Evolutionary conservation across 1,140 invertebrate genomes (phyloP), one percentile per base, ranked within the genome.

Genomic region (Leptoteleia sp.): DNA sequence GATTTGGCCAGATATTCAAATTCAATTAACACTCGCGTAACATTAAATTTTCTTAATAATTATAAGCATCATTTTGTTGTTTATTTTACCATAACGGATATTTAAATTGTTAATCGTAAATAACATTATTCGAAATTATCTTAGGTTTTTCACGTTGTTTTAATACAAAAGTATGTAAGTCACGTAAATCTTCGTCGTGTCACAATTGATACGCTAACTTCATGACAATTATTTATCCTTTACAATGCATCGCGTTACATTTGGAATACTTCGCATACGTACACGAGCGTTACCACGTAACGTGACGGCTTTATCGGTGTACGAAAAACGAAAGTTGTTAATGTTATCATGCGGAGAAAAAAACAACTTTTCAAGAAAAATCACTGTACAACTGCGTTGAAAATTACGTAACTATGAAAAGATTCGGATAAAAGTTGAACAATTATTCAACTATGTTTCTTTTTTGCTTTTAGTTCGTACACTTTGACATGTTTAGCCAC

Each of bases 271-370:
- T 22, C 19, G 5, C 2, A 22, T 22, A 22, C 5, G 15, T 43
- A 57, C 6, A 3, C 16, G 29, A 45, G 38, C 16, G 17, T 22
- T n/a, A n/a, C 15, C 31, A 43, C 19, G 7, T 16, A 33, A 35
- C 15, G 11, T 6, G 27, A 29, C 27, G 11, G 19, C 43, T 29
- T 64, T 50, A 45, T 50, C 17, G 19, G 1, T n/a, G 11, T 4
- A 43, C 43, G 29, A 52, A 65, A 65, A 65, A 47, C 45, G 61
- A 65, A 65, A 52, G 61, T 64, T 64, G 12, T 25, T 22, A 11
- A 4, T 19, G 38, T 11, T 52, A 42, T 52, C 22, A 52, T 33
- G n/a, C n/a, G n/a, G n/a, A n/a, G n/a, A n/a, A n/a, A n/a, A n/a
- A n/a, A n/a, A n/a, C n/a, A n/a, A n/a, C n/a, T n/a, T n/a, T n/a